Conservation (phyloP, 2,888 invertebrate species). For the Leuctra nigra region DNA sequence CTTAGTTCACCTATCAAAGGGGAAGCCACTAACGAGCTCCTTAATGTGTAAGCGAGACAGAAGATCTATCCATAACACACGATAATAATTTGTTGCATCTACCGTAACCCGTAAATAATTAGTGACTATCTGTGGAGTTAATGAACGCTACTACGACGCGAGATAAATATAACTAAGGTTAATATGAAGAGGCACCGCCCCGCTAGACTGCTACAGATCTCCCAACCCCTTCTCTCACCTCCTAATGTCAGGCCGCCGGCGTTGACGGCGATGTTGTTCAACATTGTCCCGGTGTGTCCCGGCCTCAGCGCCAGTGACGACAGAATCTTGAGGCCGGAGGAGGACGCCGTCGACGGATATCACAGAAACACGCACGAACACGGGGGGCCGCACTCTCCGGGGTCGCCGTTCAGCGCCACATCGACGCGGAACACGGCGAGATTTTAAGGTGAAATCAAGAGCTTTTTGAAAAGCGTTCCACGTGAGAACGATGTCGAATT, state of each 20-base stretch:
- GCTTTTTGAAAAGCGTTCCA: too few relatives aligned
- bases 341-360: constrained; percentile 12
- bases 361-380: too few relatives aligned
- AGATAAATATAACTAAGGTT: constrained; percentile 2
- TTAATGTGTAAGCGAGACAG: constrained; percentile 20
- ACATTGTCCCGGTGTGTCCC: constrained; percentile 32
- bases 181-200: constrained; percentile 15
- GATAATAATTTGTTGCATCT: constrained; percentile 12
- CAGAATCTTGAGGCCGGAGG: constrained; percentile 29
- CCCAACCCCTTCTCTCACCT: constrained; percentile 31
- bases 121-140: constrained; percentile 24
- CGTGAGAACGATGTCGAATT: too few relatives aligned
- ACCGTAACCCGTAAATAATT: constrained; percentile 26
- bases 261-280: constrained; percentile 36
- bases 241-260: constrained; percentile 33
- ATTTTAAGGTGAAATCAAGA: too few relatives aligned
- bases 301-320: constrained; percentile 30
- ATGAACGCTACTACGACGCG: background rate
- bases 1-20: constrained; percentile 29
- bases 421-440: too few relatives aligned
- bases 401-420: too few relatives aligned
- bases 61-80: background rate
- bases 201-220: background rate
- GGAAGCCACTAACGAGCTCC: constrained; percentile 29
- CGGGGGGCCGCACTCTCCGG: too few relatives aligned